phyloP scores from a whole-genome alignment of 2,888 invertebrate species.

The Epicampocera succincta region DNA sequence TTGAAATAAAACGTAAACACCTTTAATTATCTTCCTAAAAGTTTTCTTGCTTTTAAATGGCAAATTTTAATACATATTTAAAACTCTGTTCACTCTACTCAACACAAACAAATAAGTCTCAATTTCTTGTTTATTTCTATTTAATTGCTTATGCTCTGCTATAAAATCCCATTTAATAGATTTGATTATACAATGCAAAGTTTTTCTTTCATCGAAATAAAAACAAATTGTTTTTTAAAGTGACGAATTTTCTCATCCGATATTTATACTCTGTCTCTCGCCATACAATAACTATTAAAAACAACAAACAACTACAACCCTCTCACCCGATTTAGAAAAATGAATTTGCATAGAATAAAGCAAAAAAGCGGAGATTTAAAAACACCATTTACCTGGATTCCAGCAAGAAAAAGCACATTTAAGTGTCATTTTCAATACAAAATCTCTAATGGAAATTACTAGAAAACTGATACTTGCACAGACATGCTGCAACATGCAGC shows the following conservation, averaged over 20 bases:
- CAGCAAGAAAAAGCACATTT: constrained; percentile 10
- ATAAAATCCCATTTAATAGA: background rate
- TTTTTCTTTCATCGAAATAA: background rate
- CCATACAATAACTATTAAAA: background rate
- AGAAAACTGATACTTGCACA: constrained; percentile 4
- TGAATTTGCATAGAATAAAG: constrained; percentile 14
- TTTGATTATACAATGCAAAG: background rate
- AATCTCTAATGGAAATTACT: constrained; percentile 45
- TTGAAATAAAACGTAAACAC: too few species aligned
- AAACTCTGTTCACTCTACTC: too few species aligned
- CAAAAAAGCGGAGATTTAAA: background rate
- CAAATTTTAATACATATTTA: too few species aligned
- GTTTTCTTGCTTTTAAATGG: too few species aligned
- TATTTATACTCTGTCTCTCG: background rate
- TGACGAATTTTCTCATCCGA: constrained; percentile 6
- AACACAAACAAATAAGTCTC: too few species aligned
- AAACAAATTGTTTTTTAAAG: constrained; percentile 22
- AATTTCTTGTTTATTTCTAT: background rate
- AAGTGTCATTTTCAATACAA: constrained; percentile 45
- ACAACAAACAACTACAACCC: background rate
- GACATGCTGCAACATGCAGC: background rate
- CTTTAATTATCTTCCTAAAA: too few species aligned
- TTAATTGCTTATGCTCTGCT: background rate
- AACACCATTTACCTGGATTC: constrained; percentile 20
- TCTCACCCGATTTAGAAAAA: background rate